A percentile compares a stretch with the other conserved stretches of the same genome.
These are phyloP conservation scores for Notolepis coatsorum DNA, from an alignment of 2,797 vertebrate species.

Conservation along the genomic window DNA sequence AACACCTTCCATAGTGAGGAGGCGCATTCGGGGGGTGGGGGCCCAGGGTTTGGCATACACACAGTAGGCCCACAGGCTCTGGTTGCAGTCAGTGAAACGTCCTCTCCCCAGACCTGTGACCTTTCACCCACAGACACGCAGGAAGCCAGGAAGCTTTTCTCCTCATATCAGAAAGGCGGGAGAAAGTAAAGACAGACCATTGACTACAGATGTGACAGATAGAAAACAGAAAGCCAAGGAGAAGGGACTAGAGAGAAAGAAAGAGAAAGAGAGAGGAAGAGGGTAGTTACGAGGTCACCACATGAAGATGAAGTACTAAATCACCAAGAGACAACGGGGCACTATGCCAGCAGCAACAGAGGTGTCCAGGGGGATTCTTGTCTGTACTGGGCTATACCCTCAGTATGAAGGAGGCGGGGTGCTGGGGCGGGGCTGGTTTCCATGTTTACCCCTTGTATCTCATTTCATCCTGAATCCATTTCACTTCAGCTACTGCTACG, in stretches of 20 bases:
- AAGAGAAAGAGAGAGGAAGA: slow-evolving; percentile 1
- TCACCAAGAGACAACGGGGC: slow-evolving; percentile 35
- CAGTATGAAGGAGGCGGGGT: not conserved
- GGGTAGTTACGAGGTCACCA: too few species aligned
- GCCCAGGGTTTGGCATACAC: slow-evolving; percentile 25
- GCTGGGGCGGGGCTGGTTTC: not conserved
- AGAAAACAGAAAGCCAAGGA: not conserved
- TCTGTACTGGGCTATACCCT: not conserved
- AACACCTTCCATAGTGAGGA: slow-evolving; percentile 42
- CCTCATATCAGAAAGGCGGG: not conserved
- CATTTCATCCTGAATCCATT: not conserved
- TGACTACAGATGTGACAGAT: not conserved
- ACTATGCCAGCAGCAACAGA: not conserved
- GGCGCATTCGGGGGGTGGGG: slow-evolving; percentile 46
- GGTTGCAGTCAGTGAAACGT: slow-evolving; percentile 47
- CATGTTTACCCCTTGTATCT: not conserved
- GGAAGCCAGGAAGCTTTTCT: slow-evolving; percentile 7
- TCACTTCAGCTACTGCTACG: not conserved
- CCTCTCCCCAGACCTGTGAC: slow-evolving; percentile 47
- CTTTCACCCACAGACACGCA: slow-evolving; percentile 54
- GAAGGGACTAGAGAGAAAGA: too few species aligned
- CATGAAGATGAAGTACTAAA: slow-evolving; percentile 35
- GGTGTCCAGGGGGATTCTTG: not conserved
- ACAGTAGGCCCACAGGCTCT: slow-evolving; percentile 29
- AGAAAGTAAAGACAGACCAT: rapidly evolving